Evolutionary conservation across 2,113 vertebrate species (phyloP).

Genomic region (Colossoma macropomum): DNA sequence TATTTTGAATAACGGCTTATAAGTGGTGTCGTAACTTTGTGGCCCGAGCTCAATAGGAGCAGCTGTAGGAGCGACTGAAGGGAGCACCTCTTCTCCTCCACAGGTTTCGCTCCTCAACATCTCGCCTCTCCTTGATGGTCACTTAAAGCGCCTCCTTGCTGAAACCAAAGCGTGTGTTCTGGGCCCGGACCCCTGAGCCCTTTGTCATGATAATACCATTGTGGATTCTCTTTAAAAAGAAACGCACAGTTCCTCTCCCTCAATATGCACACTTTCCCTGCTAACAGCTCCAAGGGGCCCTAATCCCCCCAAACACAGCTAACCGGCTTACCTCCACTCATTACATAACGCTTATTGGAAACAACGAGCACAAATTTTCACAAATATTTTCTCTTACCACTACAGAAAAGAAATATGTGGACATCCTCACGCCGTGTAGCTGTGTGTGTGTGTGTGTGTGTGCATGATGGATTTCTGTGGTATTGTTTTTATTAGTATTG

Average conservation of each 20-base stretch:
- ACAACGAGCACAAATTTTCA: constrained; percentile 54
- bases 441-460: too few relatives aligned
- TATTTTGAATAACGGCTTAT: constrained; percentile 54
- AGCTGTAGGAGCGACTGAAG: constrained; percentile 62
- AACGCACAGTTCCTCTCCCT: constrained; percentile 69
- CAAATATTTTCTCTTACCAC: constrained; percentile 9
- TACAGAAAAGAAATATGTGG: neutral
- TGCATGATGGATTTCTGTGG: neutral
- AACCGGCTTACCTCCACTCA: constrained; percentile 64
- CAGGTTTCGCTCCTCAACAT: constrained; percentile 60
- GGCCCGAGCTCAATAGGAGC: constrained; percentile 69
- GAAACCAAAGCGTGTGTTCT: constrained; percentile 66
- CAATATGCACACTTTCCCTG: constrained; percentile 70
- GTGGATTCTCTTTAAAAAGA: constrained; percentile 71
- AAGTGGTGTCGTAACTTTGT: constrained; percentile 58
- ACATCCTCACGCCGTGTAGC: neutral
- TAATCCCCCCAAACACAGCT: constrained; percentile 65
- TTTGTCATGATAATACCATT: constrained; percentile 82
- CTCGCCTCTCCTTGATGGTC: constrained; percentile 56
- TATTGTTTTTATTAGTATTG: neutral
- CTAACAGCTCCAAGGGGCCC: constrained; percentile 69
- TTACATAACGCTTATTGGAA: constrained; percentile 71
- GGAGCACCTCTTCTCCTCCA: constrained; percentile 47
- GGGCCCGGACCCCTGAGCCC: constrained; percentile 69
- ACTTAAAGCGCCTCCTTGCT: constrained; percentile 63